phyloP scores from a whole-genome alignment of 2,888 invertebrate species.

The Phengaris arion region DNA sequence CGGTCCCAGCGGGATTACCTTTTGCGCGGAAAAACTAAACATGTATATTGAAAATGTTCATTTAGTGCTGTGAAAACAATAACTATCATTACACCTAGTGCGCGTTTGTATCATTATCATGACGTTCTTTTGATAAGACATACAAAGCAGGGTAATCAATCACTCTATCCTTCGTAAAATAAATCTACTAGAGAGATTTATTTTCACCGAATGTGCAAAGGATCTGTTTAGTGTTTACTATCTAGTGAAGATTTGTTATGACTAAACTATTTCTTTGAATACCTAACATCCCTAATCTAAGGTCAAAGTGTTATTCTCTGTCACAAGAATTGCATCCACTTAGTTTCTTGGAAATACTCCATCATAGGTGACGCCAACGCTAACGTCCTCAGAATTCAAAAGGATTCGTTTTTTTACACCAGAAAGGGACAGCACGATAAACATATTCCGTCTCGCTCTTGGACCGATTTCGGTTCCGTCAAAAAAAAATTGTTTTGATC shows the following conservation, averaged over 20 bases:
- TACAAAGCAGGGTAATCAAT: too few relatives aligned
- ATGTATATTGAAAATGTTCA: background rate
- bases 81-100: background rate
- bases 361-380: conserved; percentile 40
- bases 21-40: too few relatives aligned
- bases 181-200: too few relatives aligned
- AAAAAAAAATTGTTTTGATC: conserved; percentile 74
- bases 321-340: conserved; percentile 20
- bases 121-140: background rate
- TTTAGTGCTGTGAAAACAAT: background rate
- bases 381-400: conserved; percentile 60
- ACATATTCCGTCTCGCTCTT: conserved; percentile 55
- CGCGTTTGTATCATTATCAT: background rate
- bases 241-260: too few relatives aligned
- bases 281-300: background rate
- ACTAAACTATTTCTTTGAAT: background rate
- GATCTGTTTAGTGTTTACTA: background rate
- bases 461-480: conserved; percentile 68
- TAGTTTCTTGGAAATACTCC: conserved; percentile 38
- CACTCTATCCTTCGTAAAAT: too few relatives aligned
- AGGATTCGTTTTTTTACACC: conserved; percentile 26
- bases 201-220: too few relatives aligned
- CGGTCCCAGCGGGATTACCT: too few relatives aligned
- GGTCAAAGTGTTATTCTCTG: conserved; percentile 13
- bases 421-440: conserved; percentile 21